Conservation (phyloP, 2,888 invertebrate species). For the Acronicta psi region DNA sequence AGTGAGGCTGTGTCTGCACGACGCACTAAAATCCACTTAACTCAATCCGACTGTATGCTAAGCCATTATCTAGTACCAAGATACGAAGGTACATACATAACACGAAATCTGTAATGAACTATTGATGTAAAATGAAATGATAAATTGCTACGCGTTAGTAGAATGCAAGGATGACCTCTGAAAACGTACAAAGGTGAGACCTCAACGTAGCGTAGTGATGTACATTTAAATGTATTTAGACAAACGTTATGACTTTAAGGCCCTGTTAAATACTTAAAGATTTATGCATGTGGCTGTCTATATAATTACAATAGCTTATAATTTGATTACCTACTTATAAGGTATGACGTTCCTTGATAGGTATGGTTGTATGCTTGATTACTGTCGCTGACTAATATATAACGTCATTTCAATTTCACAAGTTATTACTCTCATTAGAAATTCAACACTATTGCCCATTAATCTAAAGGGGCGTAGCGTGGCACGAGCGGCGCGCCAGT, state of each 20-base stretch:
- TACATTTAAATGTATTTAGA: constrained; percentile 52
- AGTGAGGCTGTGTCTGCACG: constrained; percentile 56
- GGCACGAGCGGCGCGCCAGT: constrained; percentile 79
- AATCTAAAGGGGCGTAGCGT: constrained; percentile 80
- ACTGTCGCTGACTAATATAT: constrained; percentile 63
- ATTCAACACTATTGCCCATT: constrained; percentile 79
- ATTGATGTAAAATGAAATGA: constrained; percentile 58
- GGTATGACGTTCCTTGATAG: neutral
- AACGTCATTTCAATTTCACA: constrained; percentile 80
- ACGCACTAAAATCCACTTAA: constrained; percentile 57
- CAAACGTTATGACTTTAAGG: constrained; percentile 39
- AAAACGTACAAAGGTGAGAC: constrained; percentile 56
- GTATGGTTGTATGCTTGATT: constrained; percentile 10
- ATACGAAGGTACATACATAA: constrained; percentile 25
- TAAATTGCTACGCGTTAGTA: constrained; percentile 51
- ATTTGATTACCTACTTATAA: neutral
- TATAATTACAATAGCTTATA: constrained; percentile 3
- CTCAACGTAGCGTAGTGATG: constrained; percentile 28
- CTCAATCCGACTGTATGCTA: constrained; percentile 29
- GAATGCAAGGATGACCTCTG: constrained; percentile 55
- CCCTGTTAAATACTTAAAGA: constrained; percentile 34
- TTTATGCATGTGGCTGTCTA: constrained; percentile 21
- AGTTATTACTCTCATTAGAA: constrained; percentile 79
- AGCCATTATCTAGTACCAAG: constrained; percentile 7
- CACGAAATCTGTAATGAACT: constrained; percentile 57